Evolutionary conservation across 2,888 invertebrate genomes (phyloP).

Genomic region (Acrobasis suavella): DNA sequence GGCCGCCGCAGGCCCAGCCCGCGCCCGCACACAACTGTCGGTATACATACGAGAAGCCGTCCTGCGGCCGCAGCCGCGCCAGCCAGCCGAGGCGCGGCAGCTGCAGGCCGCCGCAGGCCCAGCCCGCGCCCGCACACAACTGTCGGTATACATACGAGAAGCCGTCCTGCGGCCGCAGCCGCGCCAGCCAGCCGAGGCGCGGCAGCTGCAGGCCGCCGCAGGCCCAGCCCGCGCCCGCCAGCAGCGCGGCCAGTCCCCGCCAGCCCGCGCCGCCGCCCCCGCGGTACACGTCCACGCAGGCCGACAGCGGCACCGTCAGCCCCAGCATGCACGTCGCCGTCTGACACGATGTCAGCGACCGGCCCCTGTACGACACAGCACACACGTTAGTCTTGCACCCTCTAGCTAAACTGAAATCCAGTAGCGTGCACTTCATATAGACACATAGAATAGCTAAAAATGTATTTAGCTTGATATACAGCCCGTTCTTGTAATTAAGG

Average conservation of each 20-base stretch:
- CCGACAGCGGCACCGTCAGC: conserved; percentile 93
- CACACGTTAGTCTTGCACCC: too few species aligned
- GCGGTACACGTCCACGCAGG: conserved; percentile 87
- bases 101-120: conserved; percentile 73
- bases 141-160: conserved; percentile 59
- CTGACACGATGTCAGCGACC: conserved; percentile 95
- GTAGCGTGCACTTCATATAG: too few species aligned
- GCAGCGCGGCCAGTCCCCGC: conserved; percentile 42
- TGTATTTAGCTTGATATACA: too few species aligned
- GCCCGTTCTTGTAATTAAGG: too few species aligned
- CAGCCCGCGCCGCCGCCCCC: conserved; percentile 38
- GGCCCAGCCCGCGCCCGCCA: conserved; percentile 57
- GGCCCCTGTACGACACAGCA: conserved; percentile 90
- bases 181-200: conserved; percentile 42
- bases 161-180: conserved; percentile 51
- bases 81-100: conserved; percentile 42
- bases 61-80: conserved; percentile 46
- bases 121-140: conserved; percentile 57
- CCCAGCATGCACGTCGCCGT: conserved; percentile 94
- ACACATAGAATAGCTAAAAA: too few species aligned
- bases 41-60: conserved; percentile 62
- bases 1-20: conserved; percentile 70
- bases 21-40: conserved; percentile 49
- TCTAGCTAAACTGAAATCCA: too few species aligned
- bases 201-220: conserved; percentile 70